phyloP scores from a whole-genome alignment of 2,797 vertebrate genomes.

The Lepilemur ruficaudatus region DNA sequence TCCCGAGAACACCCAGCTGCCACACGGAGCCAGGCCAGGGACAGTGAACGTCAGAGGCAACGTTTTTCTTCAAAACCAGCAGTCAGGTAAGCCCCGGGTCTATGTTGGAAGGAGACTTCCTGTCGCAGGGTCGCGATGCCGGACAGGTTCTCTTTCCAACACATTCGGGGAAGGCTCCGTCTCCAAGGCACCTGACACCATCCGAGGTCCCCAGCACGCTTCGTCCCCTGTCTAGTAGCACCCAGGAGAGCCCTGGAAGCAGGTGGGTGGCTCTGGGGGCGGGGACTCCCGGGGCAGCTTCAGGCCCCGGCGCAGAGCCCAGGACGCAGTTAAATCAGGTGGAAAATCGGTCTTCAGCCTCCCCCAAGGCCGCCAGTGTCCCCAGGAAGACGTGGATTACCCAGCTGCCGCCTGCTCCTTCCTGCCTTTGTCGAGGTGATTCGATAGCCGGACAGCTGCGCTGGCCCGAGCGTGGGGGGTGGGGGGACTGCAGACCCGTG shows the following conservation, averaged over 20 bases:
- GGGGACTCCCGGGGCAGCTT: neutral
- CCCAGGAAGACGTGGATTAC: conserved; percentile 29
- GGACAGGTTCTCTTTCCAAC: neutral
- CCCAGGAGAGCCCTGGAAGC: neutral
- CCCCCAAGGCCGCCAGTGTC: neutral
- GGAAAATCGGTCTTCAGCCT: conserved; percentile 60
- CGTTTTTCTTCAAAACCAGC: neutral
- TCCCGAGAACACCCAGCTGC: too few relatives aligned
- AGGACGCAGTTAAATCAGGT: conserved; percentile 54
- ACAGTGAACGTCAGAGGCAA: too few relatives aligned
- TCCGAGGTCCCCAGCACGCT: accelerated
- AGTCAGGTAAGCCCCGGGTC: neutral
- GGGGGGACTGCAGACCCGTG: neutral
- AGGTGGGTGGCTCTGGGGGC: accelerated
- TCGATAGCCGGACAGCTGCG: conserved; percentile 4
- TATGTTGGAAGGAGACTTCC: neutral
- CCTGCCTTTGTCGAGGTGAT: neutral
- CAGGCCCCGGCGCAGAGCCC: neutral
- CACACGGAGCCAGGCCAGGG: too few relatives aligned
- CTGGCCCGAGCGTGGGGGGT: neutral
- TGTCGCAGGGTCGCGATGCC: accelerated
- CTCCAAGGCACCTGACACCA: neutral
- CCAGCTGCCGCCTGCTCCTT: neutral
- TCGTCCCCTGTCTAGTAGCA: too few relatives aligned
- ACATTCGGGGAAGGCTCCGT: neutral